Evolutionary conservation across 2,113 vertebrate genomes (phyloP).

Genomic region (Gobius niger): DNA sequence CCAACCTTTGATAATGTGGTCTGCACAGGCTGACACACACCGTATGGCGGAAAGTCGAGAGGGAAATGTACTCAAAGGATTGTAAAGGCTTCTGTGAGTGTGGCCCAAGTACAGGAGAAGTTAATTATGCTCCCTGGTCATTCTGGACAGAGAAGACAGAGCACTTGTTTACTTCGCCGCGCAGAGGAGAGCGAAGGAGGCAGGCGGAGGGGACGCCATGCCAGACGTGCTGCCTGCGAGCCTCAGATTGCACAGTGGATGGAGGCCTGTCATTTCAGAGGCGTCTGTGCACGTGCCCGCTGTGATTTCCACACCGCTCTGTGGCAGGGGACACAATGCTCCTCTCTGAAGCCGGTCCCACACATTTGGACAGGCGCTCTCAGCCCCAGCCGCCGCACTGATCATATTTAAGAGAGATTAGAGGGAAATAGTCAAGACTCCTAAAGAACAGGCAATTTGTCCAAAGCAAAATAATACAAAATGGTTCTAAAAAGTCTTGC

Average conservation of each 20-base stretch:
- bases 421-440: conserved; percentile 34
- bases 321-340: conserved; percentile 53
- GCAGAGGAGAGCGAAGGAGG: conserved; percentile 8
- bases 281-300: conserved; percentile 50
- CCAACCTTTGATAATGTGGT: conserved; percentile 24
- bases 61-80: conserved; percentile 28
- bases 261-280: conserved; percentile 58
- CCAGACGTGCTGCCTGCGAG: conserved; percentile 64
- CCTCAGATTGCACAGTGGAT: conserved; percentile 57
- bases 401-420: conserved; percentile 46
- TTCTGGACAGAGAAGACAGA: conserved; percentile 54
- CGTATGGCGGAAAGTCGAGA: conserved; percentile 11
- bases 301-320: conserved; percentile 61
- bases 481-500: conserved; percentile 14
- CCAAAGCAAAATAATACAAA: conserved; percentile 34
- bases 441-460: conserved; percentile 45
- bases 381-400: conserved; percentile 30
- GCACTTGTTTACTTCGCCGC: conserved; percentile 41
- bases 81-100: conserved; percentile 19
- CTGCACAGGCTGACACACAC: conserved; percentile 2
- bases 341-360: conserved; percentile 54
- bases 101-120: conserved; percentile 27
- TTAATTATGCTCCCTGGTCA: conserved; percentile 59
- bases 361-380: conserved; percentile 42
- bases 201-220: conserved; percentile 45